These are phyloP conservation scores for Scaptomyza hsui DNA, from an alignment of 1,140 invertebrate species.

Conservation along the genomic window DNA sequence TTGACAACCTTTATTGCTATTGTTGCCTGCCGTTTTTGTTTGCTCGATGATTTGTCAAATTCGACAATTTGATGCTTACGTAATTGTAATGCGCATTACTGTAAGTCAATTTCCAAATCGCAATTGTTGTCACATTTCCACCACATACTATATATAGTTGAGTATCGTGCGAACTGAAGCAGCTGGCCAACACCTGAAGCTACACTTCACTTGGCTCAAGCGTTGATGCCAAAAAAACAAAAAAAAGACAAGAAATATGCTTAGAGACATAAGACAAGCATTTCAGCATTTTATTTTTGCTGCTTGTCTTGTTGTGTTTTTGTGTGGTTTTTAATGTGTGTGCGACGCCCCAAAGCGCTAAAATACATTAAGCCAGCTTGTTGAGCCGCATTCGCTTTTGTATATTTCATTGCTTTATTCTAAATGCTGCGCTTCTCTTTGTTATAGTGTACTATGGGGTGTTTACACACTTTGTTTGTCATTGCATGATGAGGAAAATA, in stretches of 20 bases:
- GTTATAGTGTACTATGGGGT: neutral
- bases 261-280: conserved; percentile 9
- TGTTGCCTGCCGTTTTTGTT: conserved; percentile 50
- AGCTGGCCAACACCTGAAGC: conserved; percentile 42
- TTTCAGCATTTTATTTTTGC: conserved; percentile 33
- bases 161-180: conserved; percentile 39
- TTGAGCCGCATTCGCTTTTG: conserved; percentile 28
- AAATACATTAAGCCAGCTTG: conserved; percentile 71
- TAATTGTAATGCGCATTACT: conserved; percentile 47
- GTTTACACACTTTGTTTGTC: conserved; percentile 1
- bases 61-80: conserved; percentile 52
- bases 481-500: conserved; percentile 22
- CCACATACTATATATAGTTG: conserved; percentile 4
- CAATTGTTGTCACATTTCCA: conserved; percentile 22
- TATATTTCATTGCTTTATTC: conserved; percentile 9
- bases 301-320: conserved; percentile 7
- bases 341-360: conserved; percentile 48
- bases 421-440: conserved; percentile 4
- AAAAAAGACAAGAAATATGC: conserved; percentile 1
- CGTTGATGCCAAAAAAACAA: neutral
- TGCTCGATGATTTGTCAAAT: conserved; percentile 71
- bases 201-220: conserved; percentile 26
- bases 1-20: conserved; percentile 45
- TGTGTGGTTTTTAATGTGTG: conserved; percentile 47
- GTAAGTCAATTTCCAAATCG: conserved; percentile 33